phyloP scores from a whole-genome alignment of 2,888 invertebrate genomes.

The Drosophila demipolita region DNA sequence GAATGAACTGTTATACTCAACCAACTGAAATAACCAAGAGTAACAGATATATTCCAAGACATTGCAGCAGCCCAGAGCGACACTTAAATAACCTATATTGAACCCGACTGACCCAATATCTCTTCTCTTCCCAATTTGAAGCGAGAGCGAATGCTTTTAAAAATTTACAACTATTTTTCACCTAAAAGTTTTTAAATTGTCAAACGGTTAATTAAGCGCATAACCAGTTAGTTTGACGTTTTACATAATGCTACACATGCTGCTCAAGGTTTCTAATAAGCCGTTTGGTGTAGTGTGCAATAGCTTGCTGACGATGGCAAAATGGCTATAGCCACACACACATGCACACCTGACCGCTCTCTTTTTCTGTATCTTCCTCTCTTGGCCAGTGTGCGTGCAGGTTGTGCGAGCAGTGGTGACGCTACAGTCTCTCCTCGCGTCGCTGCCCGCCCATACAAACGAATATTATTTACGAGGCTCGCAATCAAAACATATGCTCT shows the following conservation, averaged over 20 bases:
- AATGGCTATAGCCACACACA: constrained; percentile 30
- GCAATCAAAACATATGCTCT: constrained; percentile 31
- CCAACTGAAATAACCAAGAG: constrained; percentile 27
- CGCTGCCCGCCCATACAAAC: constrained; percentile 23
- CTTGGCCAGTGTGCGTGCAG: background rate
- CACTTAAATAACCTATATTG: constrained; percentile 30
- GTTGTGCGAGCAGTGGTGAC: constrained; percentile 19
- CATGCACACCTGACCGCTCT: constrained; percentile 43
- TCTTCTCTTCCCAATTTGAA: background rate
- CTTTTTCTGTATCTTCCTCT: constrained; percentile 7
- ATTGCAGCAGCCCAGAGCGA: constrained; percentile 1
- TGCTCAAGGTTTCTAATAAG: constrained; percentile 6
- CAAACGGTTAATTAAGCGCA: constrained; percentile 4
- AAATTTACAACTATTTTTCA: background rate
- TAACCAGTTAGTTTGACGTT: constrained; percentile 1
- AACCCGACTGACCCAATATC: background rate
- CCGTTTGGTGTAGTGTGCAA: constrained; percentile 34
- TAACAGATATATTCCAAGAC: constrained; percentile 11
- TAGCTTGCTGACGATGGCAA: constrained; percentile 70
- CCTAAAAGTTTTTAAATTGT: background rate
- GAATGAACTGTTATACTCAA: constrained; percentile 56
- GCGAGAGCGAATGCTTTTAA: no score
- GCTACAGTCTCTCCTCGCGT: constrained; percentile 21
- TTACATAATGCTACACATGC: constrained; percentile 7
- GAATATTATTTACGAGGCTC: constrained; percentile 42